Evolutionary conservation across 1,140 invertebrate genomes (phyloP), one percentile per base, ranked within the genome.

Genomic region (Venturia canescens): DNA sequence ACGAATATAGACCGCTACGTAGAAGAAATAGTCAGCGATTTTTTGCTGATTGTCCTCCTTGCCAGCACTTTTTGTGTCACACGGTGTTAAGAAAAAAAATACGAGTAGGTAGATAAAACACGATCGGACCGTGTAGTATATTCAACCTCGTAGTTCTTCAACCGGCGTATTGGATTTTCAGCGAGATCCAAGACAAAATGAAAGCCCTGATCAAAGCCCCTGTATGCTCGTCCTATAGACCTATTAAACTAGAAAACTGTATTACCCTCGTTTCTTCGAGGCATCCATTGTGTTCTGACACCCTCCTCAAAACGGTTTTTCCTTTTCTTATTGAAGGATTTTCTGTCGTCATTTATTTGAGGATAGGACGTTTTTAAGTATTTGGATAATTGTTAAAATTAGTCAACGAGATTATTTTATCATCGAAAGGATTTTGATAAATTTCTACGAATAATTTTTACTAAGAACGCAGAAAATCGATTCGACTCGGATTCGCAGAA

Each of bases 91-190:
- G n/a, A 53, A 53, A 53, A 53, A 53, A 53, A 2, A 53, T 15
- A 53, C 50, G 50, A 53, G 3, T 53, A 34, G 50, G 50, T n/a
- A 53, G 50, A 53, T 53, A 53, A n/a, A n/a, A 53, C 50, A 53
- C 50, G 50, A 53, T 53, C 50, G 31, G 31, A 11, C 11, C 50
- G 50, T 53, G 3, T n/a, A n/a, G n/a, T n/a, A 11, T 53, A 18
- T 53, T 53, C 50, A 53, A n/a, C 50, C 50, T 53, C 50, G 15
- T 11, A 3, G 15, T 53, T n/a, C 13, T 15, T 53, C 50, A 53
- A 1, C n/a, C 50, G 15, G 50, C 50, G 3, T n/a, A 13, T 53
- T 53, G 50, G 50, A 53, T 53, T 53, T 53, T 53, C 13, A n/a
- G 3, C 31, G 31, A 53, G 50, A 11, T 13, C 11, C 50, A 11